A percentile compares a stretch with the other conserved stretches of the same genome.
Conservation (phyloP, 2,797 vertebrate genomes). For the Nasua narica region DNA sequence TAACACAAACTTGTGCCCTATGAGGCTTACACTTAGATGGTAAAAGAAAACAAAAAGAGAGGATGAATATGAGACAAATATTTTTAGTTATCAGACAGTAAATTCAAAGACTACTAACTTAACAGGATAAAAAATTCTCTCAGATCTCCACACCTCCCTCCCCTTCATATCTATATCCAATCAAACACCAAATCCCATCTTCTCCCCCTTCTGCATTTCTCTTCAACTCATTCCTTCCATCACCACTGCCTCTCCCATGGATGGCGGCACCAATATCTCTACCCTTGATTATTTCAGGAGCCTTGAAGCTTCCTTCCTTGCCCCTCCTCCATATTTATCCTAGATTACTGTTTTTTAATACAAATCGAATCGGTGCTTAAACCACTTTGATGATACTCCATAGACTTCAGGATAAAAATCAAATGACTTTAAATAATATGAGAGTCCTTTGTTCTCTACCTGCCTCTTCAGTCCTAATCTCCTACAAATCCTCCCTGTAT, state of each 20-base stretch:
- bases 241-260: neutral
- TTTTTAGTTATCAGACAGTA: neutral
- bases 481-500: neutral
- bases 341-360: neutral
- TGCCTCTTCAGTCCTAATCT: neutral
- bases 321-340: neutral
- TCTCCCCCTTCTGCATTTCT: neutral
- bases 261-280: neutral
- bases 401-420: neutral
- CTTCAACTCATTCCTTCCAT: neutral
- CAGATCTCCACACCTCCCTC: neutral
- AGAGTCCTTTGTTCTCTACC: neutral
- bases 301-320: neutral
- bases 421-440: neutral
- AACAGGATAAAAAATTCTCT: neutral
- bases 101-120: neutral
- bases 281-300: neutral
- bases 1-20: neutral
- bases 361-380: neutral
- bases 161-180: neutral
- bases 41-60: neutral
- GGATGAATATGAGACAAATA: neutral
- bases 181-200: neutral
- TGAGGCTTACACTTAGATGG: neutral
- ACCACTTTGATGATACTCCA: neutral